Evolutionary conservation across 2,888 invertebrate genomes (phyloP).

Genomic region (Tolmerus cingulatus): DNA sequence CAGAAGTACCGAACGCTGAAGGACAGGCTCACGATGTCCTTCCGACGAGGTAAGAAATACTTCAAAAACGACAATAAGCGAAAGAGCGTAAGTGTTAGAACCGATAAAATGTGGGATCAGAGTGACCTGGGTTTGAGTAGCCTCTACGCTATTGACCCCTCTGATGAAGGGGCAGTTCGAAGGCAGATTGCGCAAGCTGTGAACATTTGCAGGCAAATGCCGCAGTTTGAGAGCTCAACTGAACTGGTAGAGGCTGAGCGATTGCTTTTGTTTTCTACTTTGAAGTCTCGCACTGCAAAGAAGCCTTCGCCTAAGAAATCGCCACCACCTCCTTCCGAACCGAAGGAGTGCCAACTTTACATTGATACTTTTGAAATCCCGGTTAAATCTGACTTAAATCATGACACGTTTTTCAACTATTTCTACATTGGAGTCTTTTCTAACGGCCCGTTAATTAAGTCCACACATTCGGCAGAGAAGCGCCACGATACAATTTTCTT

Average conservation of each 20-base stretch:
- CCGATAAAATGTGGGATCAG: slow-evolving; percentile 27
- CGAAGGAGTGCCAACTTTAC: slow-evolving; percentile 16
- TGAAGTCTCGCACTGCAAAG: slow-evolving; percentile 50
- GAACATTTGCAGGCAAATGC: slow-evolving; percentile 63
- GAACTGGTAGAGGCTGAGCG: slow-evolving; percentile 67
- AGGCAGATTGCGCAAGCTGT: slow-evolving; percentile 64
- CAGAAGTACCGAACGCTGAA: slow-evolving; percentile 56
- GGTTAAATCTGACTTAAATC: slow-evolving; percentile 54
- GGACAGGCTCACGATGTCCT: slow-evolving; percentile 58
- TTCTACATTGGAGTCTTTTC: slow-evolving; percentile 61
- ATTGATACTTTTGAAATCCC: slow-evolving; percentile 55
- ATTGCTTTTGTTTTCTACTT: slow-evolving; percentile 61
- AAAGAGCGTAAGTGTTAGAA: slow-evolving; percentile 10
- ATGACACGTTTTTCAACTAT: slow-evolving; percentile 61
- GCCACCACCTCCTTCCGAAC: neutral
- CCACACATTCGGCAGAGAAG: slow-evolving; percentile 60
- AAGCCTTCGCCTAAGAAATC: neutral
- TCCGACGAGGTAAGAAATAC: slow-evolving; percentile 57
- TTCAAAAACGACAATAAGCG: slow-evolving; percentile 55
- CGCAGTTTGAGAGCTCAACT: slow-evolving; percentile 63
- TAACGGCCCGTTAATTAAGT: slow-evolving; percentile 57
- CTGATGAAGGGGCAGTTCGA: slow-evolving; percentile 52
- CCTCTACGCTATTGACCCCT: slow-evolving; percentile 6
- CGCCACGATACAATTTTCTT: slow-evolving; percentile 56
- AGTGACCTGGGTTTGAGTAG: slow-evolving; percentile 11